Conservation (phyloP, 2,888 invertebrate species). For the Nephrocerus scutellatus region DNA sequence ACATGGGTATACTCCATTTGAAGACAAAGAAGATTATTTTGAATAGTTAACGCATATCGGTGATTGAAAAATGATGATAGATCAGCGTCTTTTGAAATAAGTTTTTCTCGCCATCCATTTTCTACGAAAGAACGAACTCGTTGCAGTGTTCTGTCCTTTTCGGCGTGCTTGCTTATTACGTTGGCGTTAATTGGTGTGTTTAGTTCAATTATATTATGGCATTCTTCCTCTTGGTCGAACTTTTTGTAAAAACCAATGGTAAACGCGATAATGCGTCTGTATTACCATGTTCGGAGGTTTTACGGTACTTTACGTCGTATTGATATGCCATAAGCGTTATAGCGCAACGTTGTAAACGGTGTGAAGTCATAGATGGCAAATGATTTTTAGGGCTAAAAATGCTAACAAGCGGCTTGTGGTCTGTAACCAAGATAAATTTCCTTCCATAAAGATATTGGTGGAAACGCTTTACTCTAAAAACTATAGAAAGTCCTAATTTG, state of each 20-base stretch:
- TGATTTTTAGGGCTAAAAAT: no score
- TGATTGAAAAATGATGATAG: constrained; percentile 3
- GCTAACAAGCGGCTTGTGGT: constrained; percentile 7
- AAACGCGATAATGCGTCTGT: constrained; percentile 9
- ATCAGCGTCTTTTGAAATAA: no score
- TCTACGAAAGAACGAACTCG: no score
- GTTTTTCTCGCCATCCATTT: no score
- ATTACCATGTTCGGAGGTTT: constrained; percentile 8
- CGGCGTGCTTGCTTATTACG: no score
- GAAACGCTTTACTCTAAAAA: constrained; percentile 5
- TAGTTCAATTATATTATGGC: background rate
- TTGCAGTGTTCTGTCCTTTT: no score
- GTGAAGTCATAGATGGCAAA: no score
- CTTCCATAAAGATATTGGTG: constrained; percentile 7
- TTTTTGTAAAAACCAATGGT: background rate
- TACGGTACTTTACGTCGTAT: constrained; percentile 3
- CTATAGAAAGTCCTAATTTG: no score
- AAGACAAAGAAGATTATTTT: constrained; percentile 9
- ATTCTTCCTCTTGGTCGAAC: background rate
- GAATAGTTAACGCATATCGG: background rate
- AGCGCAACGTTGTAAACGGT: constrained; percentile 7
- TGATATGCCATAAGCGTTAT: constrained; percentile 8
- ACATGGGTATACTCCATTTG: no score
- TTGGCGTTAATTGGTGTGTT: background rate
- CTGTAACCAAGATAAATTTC: constrained; percentile 6